phyloP scores from a whole-genome alignment of 1,140 invertebrate species.

The Pseudomyrmex flavicornis region DNA sequence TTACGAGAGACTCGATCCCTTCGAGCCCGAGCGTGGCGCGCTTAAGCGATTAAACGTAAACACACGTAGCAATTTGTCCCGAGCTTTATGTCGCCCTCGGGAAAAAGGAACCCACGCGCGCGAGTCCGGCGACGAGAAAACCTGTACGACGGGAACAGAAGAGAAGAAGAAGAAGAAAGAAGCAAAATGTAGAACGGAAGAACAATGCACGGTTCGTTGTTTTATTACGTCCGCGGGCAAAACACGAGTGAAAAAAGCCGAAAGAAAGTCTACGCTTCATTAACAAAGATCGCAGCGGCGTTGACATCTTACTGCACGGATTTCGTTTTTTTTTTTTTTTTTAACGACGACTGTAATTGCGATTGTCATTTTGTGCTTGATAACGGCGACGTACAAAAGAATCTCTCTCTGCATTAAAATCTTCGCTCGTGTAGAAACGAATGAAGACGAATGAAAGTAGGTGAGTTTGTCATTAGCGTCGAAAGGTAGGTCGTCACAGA shows the following conservation, averaged over 20 bases:
- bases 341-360: constrained; percentile 58
- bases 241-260: constrained; percentile 12
- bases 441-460: background rate
- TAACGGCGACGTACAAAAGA: background rate
- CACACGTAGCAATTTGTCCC: constrained; percentile 72
- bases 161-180: constrained; percentile 29
- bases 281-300: constrained; percentile 4
- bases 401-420: background rate
- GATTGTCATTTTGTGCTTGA: constrained; percentile 60
- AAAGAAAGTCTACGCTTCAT: constrained; percentile 46
- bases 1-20: constrained; percentile 59
- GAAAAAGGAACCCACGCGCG: constrained; percentile 57
- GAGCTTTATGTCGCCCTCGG: constrained; percentile 65
- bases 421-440: background rate
- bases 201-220: constrained; percentile 58
- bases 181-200: constrained; percentile 4
- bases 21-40: constrained; percentile 18
- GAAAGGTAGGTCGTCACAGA: constrained; percentile 15
- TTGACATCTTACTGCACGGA: background rate
- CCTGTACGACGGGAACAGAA: constrained; percentile 15
- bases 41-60: constrained; percentile 73
- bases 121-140: background rate
- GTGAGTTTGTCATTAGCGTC: constrained; percentile 14
- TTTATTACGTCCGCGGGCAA: constrained; percentile 43
- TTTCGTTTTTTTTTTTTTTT: background rate